Evolutionary conservation across 1,140 invertebrate species (phyloP), one percentile per base, ranked within the genome.

Genomic region (Cherax destructor): DNA sequence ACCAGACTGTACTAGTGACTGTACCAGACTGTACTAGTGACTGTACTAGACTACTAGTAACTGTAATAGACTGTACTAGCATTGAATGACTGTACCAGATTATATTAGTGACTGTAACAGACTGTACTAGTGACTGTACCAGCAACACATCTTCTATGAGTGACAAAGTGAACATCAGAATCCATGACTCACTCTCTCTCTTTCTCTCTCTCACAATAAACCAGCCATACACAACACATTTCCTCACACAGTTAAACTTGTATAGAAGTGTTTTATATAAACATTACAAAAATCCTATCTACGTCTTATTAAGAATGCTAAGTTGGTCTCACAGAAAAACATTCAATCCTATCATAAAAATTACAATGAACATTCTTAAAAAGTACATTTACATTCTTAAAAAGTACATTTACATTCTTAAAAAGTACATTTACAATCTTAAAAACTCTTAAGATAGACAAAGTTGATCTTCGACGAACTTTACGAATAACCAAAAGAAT

Each of bases 271-370:
- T 59, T 69, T 52, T 78, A 59, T 78, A 86, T 61, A 88, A 69
- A 78, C 77, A 18, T 80, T 88, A 88, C 77, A 88, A 88, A 41
- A 88, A 88, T 80, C 77, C 86, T 88, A 88, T 79, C 86, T 88
- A 88, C 86, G 80, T 79, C 50, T 88, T 76, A 78, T n/a, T 88
- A 61, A 80, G 86, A 80, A 65, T 24, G 41, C 86, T 88, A 88
- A 59, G 24, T 80, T 61, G 80, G 59, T 88, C 59, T 88, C 69
- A 86, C 59, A 79, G 80, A 88, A 88, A 88, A 77, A 77, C 86
- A 88, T 80, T 88, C 78, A 80, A 59, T 65, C 69, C 78, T 88
- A 88, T 69, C 77, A 61, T 79, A 77, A 85, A 88, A 88, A 80
- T 52, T 79, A 87, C 86, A 50, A 77, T 76, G 47, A 18, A 41